These are phyloP conservation scores for Itoplectis maculator DNA, from an alignment of 2,888 invertebrate species.

Conservation along the genomic window DNA sequence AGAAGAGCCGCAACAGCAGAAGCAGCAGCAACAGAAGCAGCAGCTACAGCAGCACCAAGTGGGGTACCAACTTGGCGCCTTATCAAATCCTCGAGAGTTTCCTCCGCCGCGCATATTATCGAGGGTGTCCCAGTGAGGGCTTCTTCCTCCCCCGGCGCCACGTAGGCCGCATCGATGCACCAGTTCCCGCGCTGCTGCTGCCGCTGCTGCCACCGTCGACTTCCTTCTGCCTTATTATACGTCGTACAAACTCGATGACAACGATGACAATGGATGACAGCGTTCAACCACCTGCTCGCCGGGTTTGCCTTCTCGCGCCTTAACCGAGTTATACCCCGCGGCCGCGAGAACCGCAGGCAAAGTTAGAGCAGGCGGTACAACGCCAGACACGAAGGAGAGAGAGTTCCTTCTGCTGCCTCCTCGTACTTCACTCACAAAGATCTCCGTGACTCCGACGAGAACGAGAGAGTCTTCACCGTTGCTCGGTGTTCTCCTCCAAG, in stretches of 20 bases:
- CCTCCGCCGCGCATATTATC: conserved; percentile 38
- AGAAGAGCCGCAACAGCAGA: not conserved
- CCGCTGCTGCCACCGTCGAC: not conserved
- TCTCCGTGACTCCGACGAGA: conserved; percentile 20
- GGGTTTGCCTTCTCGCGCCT: conserved; percentile 27
- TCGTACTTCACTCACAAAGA: conserved; percentile 29
- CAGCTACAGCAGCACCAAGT: not conserved
- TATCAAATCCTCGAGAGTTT: conserved; percentile 52
- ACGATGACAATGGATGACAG: conserved; percentile 67
- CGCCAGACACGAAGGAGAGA: conserved; percentile 4
- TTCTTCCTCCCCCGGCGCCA: not conserved
- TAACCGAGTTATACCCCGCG: conserved; percentile 57
- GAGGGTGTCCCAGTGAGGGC: conserved; percentile 6
- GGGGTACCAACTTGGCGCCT: conserved; percentile 31
- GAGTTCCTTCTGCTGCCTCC: not conserved
- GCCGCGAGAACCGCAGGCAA: conserved; percentile 50
- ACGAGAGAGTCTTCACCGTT: conserved; percentile 12
- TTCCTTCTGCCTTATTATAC: conserved; percentile 51
- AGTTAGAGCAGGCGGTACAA: conserved; percentile 48
- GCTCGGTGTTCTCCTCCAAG: conserved; percentile 18
- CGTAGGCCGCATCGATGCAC: conserved; percentile 34
- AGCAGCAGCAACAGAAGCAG: not conserved
- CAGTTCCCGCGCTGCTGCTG: not conserved
- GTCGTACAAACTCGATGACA: conserved; percentile 62
- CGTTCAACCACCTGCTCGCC: conserved; percentile 59